Conservation (phyloP, 2,797 vertebrate species). For the Amazona ochrocephala region DNA sequence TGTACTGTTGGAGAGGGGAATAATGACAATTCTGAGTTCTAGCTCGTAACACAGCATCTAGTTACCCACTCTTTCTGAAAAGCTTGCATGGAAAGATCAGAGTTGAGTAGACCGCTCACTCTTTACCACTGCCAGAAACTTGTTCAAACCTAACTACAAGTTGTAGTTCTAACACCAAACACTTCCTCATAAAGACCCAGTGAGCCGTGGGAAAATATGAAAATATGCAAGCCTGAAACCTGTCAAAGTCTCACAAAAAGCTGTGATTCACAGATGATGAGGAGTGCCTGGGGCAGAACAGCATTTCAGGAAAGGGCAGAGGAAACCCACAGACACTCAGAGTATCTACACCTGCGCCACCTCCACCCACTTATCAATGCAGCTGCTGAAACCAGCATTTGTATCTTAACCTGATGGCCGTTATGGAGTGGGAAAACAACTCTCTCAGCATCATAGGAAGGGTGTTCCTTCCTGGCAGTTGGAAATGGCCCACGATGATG, state of each 20-base stretch:
- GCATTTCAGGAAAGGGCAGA: background rate
- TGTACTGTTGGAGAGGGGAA: background rate
- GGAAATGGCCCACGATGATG: fast-evolving
- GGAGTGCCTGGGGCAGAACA: background rate
- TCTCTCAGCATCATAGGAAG: background rate
- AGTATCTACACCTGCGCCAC: background rate
- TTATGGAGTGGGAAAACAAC: background rate
- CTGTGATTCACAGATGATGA: background rate
- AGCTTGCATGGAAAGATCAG: background rate
- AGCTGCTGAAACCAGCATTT: background rate
- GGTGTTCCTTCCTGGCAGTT: fast-evolving
- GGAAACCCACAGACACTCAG: background rate
- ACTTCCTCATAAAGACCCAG: background rate
- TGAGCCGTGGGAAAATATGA: background rate
- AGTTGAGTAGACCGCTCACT: background rate
- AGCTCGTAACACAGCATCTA: background rate
- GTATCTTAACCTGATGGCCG: background rate
- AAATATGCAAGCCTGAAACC: background rate
- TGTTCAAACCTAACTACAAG: background rate
- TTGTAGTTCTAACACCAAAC: background rate
- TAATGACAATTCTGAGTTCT: background rate
- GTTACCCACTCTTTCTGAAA: background rate
- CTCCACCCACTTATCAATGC: background rate
- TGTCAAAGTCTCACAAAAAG: background rate
- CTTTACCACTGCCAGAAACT: background rate